These are phyloP conservation scores for Oxygymnocypris stewartii DNA, from an alignment of 2,113 vertebrate species.

Conservation along the genomic window DNA sequence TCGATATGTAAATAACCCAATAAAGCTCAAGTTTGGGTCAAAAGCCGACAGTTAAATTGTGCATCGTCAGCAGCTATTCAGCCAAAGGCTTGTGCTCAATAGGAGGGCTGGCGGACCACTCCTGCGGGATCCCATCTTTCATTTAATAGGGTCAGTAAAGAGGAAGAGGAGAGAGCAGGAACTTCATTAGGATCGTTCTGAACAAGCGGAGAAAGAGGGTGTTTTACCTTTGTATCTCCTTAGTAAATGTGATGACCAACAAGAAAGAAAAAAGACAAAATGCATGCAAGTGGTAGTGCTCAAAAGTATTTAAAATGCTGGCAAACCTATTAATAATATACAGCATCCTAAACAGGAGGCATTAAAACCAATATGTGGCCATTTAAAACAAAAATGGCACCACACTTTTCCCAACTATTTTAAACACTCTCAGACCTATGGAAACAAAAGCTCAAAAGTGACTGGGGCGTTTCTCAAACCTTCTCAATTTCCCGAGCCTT, in stretches of 20 bases:
- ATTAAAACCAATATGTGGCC: not conserved
- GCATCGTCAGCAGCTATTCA: constrained; percentile 60
- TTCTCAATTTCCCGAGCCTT: constrained; percentile 95
- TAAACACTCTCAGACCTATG: not conserved
- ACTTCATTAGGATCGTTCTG: constrained; percentile 62
- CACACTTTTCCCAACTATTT: not conserved
- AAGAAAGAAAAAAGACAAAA: not conserved
- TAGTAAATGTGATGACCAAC: not conserved
- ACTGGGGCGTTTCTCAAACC: constrained; percentile 71
- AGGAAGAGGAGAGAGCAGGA: constrained; percentile 61
- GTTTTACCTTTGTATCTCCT: not conserved
- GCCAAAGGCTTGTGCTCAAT: constrained; percentile 39
- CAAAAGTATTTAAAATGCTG: not conserved
- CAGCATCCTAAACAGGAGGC: not conserved
- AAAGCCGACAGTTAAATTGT: constrained; percentile 41
- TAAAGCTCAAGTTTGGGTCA: constrained; percentile 14
- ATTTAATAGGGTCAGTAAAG: constrained; percentile 68
- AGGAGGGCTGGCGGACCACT: constrained; percentile 55
- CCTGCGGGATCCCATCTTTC: constrained; percentile 58
- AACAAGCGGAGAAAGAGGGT: not conserved
- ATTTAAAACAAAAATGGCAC: not conserved
- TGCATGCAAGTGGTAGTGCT: not conserved
- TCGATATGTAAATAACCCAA: not conserved
- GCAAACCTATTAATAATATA: not conserved
- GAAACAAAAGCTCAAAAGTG: constrained; percentile 5